Base-by-base conservation (phyloP, 2,113 vertebrate genomes). In the Macaca fascicularis region DNA sequence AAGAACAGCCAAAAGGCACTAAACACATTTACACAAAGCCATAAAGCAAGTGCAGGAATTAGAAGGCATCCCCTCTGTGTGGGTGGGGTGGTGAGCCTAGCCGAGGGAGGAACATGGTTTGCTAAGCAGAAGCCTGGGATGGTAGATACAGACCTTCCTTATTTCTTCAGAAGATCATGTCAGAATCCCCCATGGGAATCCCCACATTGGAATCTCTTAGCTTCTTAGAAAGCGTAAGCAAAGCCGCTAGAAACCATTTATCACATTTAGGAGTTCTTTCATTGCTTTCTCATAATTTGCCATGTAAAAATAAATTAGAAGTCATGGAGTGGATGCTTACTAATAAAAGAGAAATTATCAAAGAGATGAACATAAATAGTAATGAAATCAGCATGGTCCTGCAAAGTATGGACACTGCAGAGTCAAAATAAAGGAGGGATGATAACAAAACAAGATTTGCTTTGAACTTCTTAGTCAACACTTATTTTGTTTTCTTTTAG, bases 291-390 rank as follows among this genome's bases (percentile, higher is more conserved):
- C 45, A 75, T 80, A 75, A 89, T 94, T 80, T 95, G 14, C 40
- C 80, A 6, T 90, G 72, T 59, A 93, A 95, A 97, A 82, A 89
- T 52, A 80, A 93, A 93, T 83, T 55, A 89, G 61, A 95, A 89
- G 14, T 20, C 48, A 69, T 74, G n/a, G 43, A 93, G 16, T 74
- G 1, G 50, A 78, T 69, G 2, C 72, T 93, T 40, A 88, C 48
- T 94, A 96, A 79, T 25, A 48, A 91, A 52, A 64, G 86, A 75
- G 35, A 96, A 90, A 69, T 89, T 27, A 57, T 89, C 82, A 89
- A 59, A 95, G 64, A 81, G 38, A 72, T 74, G 25, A 64, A 83
- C 23, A 22, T 57, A 93, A 93, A 64, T 82, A 14, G 10, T 81
- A 92, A 74, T 78, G 43, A 95, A 94, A 76, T 89, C 45, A 83